These are phyloP conservation scores for Drosophila basisetae DNA, from an alignment of 2,888 invertebrate species.

Conservation along the genomic window DNA sequence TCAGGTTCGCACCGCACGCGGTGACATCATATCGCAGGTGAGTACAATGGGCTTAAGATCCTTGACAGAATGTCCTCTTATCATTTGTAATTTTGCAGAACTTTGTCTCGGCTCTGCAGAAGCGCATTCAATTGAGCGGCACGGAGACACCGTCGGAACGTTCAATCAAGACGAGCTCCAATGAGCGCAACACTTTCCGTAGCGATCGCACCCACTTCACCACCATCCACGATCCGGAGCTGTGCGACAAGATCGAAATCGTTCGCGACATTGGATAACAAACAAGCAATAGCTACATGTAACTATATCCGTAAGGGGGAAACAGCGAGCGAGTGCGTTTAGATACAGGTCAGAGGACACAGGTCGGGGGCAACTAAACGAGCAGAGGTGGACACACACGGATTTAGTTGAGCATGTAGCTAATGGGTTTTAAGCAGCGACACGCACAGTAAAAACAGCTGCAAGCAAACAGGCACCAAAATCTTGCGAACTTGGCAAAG, in stretches of 20 bases:
- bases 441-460: slow-evolving; percentile 19
- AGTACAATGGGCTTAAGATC: slow-evolving; percentile 16
- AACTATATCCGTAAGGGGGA: slow-evolving; percentile 80
- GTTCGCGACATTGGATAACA: slow-evolving; percentile 85
- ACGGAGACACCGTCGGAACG: slow-evolving; percentile 87
- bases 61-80: background rate
- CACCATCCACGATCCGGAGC: slow-evolving; percentile 89
- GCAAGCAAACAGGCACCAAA: slow-evolving; percentile 3
- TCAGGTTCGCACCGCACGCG: slow-evolving; percentile 94
- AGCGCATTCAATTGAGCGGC: slow-evolving; percentile 89
- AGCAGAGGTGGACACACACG: slow-evolving; percentile 15
- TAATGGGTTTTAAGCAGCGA: slow-evolving; percentile 22
- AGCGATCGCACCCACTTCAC: slow-evolving; percentile 91
- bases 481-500: background rate
- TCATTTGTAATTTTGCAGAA: slow-evolving; percentile 86
- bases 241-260: slow-evolving; percentile 85
- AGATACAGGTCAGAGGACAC: slow-evolving; percentile 34
- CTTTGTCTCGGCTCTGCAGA: slow-evolving; percentile 92
- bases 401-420: slow-evolving; percentile 49
- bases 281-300: slow-evolving; percentile 84
- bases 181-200: slow-evolving; percentile 91
- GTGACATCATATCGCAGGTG: slow-evolving; percentile 95
- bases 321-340: slow-evolving; percentile 9
- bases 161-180: slow-evolving; percentile 86
- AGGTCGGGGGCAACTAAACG: slow-evolving; percentile 58